These are phyloP conservation scores for Calameuta pallipes DNA, from an alignment of 2,888 invertebrate genomes.

Conservation along the genomic window DNA sequence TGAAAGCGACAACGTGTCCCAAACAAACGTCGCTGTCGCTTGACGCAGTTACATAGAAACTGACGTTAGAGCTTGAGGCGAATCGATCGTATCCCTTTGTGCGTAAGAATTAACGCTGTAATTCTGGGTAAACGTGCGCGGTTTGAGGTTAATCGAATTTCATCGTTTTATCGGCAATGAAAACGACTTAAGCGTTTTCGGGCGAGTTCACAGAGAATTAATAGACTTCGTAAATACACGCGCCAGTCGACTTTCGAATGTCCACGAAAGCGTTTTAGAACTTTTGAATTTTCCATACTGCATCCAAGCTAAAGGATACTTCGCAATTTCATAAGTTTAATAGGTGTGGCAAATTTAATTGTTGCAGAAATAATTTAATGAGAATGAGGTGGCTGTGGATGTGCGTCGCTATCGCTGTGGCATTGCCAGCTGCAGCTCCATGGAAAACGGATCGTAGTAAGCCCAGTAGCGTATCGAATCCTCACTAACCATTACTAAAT, in stretches of 20 bases:
- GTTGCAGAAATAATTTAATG: conserved; percentile 31
- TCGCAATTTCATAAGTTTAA: background rate
- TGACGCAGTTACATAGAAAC: background rate
- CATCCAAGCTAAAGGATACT: background rate
- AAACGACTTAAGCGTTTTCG: background rate
- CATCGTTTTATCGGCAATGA: background rate
- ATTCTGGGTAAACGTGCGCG: background rate
- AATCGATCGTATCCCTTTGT: background rate
- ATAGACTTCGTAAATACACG: background rate
- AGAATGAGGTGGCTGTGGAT: conserved; percentile 53
- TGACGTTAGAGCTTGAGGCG: background rate
- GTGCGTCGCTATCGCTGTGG: conserved; percentile 47
- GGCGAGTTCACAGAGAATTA: background rate
- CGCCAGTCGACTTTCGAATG: background rate
- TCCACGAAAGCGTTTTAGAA: background rate
- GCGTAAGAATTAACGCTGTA: background rate
- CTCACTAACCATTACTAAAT: conserved; percentile 3
- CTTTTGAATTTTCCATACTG: background rate
- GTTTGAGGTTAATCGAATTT: background rate
- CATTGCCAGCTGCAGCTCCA: conserved; percentile 51
- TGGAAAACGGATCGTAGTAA: conserved; percentile 54
- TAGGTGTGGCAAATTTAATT: background rate
- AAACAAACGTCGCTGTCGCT: background rate
- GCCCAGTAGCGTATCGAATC: conserved; percentile 50
- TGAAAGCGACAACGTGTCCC: background rate